phyloP scores from a whole-genome alignment of 2,888 invertebrate genomes.

The Dicranocentrus wangi region DNA sequence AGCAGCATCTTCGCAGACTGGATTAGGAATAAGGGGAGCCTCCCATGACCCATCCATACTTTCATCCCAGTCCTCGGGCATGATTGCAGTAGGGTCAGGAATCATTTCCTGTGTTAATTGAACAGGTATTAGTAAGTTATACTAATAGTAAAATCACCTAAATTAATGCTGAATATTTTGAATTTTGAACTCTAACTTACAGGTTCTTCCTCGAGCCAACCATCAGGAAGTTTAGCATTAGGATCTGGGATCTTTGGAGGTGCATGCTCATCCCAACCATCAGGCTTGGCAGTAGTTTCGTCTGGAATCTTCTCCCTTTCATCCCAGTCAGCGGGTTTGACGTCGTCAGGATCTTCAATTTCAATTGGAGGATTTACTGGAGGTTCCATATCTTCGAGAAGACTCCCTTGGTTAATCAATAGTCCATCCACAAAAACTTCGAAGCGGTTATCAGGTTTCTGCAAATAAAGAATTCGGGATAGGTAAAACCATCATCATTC shows the following conservation, averaged over 20 bases:
- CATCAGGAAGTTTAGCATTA: slow-evolving; percentile 87
- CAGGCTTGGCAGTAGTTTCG: slow-evolving; percentile 90
- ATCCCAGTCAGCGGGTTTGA: slow-evolving; percentile 94
- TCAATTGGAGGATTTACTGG: slow-evolving; percentile 95
- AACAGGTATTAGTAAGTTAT: not conserved
- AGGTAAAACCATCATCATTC: no score
- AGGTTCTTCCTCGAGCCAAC: slow-evolving; percentile 94
- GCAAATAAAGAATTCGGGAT: no score
- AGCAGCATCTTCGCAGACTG: slow-evolving; percentile 83
- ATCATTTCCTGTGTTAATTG: slow-evolving; percentile 73
- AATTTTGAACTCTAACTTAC: slow-evolving; percentile 75
- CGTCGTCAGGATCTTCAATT: slow-evolving; percentile 91
- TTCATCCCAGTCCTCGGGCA: slow-evolving; percentile 95
- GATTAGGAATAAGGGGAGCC: slow-evolving; percentile 92
- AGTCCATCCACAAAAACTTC: slow-evolving; percentile 69
- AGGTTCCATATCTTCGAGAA: slow-evolving; percentile 92
- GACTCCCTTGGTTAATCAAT: slow-evolving; percentile 85
- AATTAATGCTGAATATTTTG: no score
- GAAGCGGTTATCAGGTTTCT: slow-evolving; percentile 74
- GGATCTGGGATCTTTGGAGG: slow-evolving; percentile 92
- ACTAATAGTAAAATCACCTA: not conserved
- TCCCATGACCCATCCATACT: slow-evolving; percentile 99
- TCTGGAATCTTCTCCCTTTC: slow-evolving; percentile 94
- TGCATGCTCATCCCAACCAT: slow-evolving; percentile 97
- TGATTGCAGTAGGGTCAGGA: slow-evolving; percentile 88